phyloP scores from a whole-genome alignment of 2,888 invertebrate species.

The Heliconius charithonia region DNA sequence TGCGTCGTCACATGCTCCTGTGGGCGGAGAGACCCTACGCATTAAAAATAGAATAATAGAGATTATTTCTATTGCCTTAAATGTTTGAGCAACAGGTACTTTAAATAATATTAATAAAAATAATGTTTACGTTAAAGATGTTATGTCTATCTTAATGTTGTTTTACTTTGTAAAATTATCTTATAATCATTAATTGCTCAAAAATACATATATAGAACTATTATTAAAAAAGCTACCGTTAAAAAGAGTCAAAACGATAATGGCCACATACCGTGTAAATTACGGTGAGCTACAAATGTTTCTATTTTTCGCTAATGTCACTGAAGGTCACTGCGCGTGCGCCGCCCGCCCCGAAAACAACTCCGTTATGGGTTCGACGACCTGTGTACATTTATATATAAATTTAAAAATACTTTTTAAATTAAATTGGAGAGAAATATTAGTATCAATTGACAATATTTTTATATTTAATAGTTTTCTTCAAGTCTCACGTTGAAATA shows the following conservation, averaged over 20 bases:
- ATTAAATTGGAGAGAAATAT: slow-evolving; percentile 28
- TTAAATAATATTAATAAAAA: not conserved
- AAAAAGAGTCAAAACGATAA: slow-evolving; percentile 6
- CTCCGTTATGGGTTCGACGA: slow-evolving; percentile 42
- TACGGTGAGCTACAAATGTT: slow-evolving; percentile 27
- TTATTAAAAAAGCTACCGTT: not conserved
- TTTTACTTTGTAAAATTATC: not conserved
- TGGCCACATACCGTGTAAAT: slow-evolving; percentile 18
- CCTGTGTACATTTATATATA: slow-evolving; percentile 33
- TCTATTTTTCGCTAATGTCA: slow-evolving; percentile 61
- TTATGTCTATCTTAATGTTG: not conserved
- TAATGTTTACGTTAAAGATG: not conserved
- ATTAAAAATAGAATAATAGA: slow-evolving; percentile 33
- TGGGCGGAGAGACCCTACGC: slow-evolving; percentile 48
- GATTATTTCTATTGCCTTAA: not conserved
- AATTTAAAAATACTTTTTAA: slow-evolving; percentile 33
- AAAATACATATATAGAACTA: not conserved
- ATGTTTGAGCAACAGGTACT: not conserved
- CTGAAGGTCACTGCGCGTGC: slow-evolving; percentile 67
- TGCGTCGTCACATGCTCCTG: slow-evolving; percentile 49
- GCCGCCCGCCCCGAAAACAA: slow-evolving; percentile 71
- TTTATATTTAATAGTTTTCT: not conserved
- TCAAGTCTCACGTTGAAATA: not conserved
- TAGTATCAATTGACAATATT: slow-evolving; percentile 27
- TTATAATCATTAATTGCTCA: not conserved